Evolutionary conservation across 2,888 invertebrate species (phyloP).

Genomic region (Anagyrus pseudococci): DNA sequence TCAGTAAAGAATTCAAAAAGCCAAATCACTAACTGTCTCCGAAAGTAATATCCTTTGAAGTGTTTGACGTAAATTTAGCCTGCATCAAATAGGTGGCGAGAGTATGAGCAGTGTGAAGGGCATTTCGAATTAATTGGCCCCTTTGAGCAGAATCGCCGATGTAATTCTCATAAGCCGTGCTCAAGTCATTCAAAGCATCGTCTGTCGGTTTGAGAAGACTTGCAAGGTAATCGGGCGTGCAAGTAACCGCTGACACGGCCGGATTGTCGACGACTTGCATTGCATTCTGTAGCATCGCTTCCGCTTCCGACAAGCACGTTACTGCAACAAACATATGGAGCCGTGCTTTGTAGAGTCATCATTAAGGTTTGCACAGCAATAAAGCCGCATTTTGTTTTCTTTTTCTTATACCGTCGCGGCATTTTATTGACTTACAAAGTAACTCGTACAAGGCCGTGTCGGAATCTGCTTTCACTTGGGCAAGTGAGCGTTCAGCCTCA

Average conservation of each 20-base stretch:
- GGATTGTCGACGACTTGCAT: slow-evolving; percentile 73
- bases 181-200: slow-evolving; percentile 56
- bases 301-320: slow-evolving; percentile 60
- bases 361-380: neutral
- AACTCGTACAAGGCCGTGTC: slow-evolving; percentile 54
- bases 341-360: slow-evolving; percentile 5
- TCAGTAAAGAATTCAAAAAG: neutral
- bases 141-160: slow-evolving; percentile 53
- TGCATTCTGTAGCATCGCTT: slow-evolving; percentile 65
- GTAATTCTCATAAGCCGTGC: slow-evolving; percentile 50
- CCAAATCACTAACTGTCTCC: slow-evolving; percentile 67
- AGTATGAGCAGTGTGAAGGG: slow-evolving; percentile 67
- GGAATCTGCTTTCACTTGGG: slow-evolving; percentile 51
- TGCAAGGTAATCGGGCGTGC: slow-evolving; percentile 70
- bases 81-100: slow-evolving; percentile 71
- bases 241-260: slow-evolving; percentile 70
- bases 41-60: slow-evolving; percentile 72
- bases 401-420: neutral
- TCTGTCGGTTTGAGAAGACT: slow-evolving; percentile 62
- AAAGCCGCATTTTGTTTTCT: neutral
- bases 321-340: slow-evolving; percentile 50
- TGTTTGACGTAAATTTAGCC: slow-evolving; percentile 80
- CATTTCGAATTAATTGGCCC: slow-evolving; percentile 59
- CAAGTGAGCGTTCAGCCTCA: slow-evolving; percentile 56
- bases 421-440: slow-evolving; percentile 48